Conservation (phyloP, 2,888 invertebrate genomes). For the Eustalomyia histrio region DNA sequence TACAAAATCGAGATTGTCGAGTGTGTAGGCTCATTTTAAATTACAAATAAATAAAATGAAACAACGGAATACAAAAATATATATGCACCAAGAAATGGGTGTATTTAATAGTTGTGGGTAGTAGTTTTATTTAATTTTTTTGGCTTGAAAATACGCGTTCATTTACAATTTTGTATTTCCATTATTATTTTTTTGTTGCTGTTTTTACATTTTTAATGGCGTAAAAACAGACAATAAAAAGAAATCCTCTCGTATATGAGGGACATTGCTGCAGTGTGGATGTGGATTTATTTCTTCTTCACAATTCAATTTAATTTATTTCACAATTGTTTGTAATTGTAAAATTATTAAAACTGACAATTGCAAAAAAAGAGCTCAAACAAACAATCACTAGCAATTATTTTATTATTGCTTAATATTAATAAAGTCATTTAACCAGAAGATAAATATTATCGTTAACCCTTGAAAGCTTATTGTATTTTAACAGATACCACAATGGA, state of each 20-base stretch:
- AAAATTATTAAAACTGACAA: slow-evolving; percentile 64
- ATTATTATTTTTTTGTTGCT: slow-evolving; percentile 31
- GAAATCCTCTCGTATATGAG: slow-evolving; percentile 49
- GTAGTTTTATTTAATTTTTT: slow-evolving; percentile 27
- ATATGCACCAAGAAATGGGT: slow-evolving; percentile 74
- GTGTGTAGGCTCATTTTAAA: slow-evolving; percentile 69
- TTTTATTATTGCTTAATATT: slow-evolving; percentile 62
- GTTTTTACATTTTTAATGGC: slow-evolving; percentile 48
- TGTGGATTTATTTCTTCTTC: slow-evolving; percentile 43
- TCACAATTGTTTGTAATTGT: slow-evolving; percentile 65
- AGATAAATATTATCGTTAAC: slow-evolving; percentile 29
- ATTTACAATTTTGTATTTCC: slow-evolving; percentile 28
- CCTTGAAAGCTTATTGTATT: no score
- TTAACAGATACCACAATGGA: no score
- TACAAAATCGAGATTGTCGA: slow-evolving; percentile 29
- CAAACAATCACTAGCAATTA: slow-evolving; percentile 59
- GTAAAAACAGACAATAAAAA: slow-evolving; percentile 60
- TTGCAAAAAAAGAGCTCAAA: slow-evolving; percentile 44
- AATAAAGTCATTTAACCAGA: slow-evolving; percentile 64
- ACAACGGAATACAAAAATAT: slow-evolving; percentile 1
- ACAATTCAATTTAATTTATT: slow-evolving; percentile 65
- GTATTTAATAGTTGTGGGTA: slow-evolving; percentile 68
- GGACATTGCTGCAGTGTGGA: slow-evolving; percentile 8
- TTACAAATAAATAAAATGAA: slow-evolving; percentile 71
- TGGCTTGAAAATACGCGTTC: slow-evolving; percentile 47